Evolutionary conservation across 2,797 vertebrate genomes (phyloP).

Genomic region (Eospalax fontanierii): DNA sequence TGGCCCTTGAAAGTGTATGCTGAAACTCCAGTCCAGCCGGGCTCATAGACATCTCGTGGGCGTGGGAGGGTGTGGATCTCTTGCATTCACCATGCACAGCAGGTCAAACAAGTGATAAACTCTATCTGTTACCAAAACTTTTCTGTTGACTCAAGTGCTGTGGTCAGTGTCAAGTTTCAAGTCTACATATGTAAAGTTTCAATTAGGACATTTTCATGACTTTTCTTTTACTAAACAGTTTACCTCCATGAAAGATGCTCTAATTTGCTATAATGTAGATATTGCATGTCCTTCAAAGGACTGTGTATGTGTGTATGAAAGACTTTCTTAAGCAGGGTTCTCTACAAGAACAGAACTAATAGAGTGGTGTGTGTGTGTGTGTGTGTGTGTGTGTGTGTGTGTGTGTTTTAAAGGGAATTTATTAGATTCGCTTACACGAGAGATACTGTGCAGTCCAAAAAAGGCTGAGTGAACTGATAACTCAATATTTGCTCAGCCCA

Average conservation of each 20-base stretch:
- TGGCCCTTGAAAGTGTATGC: not conserved
- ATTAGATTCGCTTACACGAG: not conserved
- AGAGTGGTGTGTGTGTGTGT: not conserved
- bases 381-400: not conserved
- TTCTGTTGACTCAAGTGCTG: not conserved
- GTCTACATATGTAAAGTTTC: not conserved
- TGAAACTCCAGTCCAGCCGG: not conserved
- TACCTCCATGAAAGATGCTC: not conserved
- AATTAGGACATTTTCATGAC: not conserved
- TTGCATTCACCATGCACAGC: not conserved
- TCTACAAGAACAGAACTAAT: not conserved
- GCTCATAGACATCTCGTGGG: too few species aligned
- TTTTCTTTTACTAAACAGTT: conserved; percentile 1
- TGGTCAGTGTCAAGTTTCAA: not conserved
- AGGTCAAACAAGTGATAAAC: not conserved
- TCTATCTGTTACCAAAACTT: not conserved
- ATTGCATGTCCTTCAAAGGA: not conserved
- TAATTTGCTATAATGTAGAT: not conserved
- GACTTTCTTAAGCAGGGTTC: not conserved
- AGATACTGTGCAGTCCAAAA: too few species aligned
- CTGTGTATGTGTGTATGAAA: not conserved
- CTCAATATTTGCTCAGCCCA: not conserved
- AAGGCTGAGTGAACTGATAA: not conserved
- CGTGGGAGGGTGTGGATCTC: too few species aligned
- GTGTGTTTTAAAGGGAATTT: not conserved